A percentile compares a stretch with the other conserved stretches of the same genome.
These are phyloP conservation scores for Phylloscopus trochiloides DNA, from an alignment of 2,113 vertebrate genomes.

Conservation along the genomic window DNA sequence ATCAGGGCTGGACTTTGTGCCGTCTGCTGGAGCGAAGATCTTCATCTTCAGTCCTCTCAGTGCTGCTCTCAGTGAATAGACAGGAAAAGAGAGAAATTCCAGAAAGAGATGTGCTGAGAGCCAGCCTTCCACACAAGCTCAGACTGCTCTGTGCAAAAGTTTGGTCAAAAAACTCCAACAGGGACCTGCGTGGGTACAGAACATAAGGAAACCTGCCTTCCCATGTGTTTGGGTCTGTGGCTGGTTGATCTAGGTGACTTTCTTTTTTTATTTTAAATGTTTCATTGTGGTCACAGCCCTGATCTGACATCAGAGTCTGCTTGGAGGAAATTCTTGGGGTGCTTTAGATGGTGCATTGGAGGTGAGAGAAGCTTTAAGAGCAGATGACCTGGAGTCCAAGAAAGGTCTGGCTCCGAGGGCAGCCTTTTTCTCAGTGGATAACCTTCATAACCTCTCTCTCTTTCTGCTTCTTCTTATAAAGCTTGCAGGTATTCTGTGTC, in stretches of 20 bases:
- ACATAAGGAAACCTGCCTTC: not conserved
- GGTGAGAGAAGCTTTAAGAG: not conserved
- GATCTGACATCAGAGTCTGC: not conserved
- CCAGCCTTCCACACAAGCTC: not conserved
- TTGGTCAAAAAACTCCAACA: not conserved
- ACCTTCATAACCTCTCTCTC: not conserved
- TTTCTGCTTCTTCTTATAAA: not conserved
- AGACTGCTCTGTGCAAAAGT: not conserved
- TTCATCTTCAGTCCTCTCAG: not conserved
- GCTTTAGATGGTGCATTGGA: not conserved
- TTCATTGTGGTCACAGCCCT: not conserved
- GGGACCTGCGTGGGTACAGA: not conserved
- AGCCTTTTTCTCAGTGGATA: not conserved
- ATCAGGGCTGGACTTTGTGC: not conserved
- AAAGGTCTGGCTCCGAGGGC: not conserved
- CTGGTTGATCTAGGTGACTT: not conserved
- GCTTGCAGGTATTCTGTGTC: not conserved
- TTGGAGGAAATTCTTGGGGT: not conserved
- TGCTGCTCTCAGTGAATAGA: not conserved
- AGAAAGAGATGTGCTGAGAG: not conserved
- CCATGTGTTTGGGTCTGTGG: accelerated
- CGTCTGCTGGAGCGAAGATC: not conserved
- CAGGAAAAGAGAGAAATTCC: not conserved
- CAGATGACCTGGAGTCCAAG: not conserved
- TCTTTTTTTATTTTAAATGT: not conserved